Evolutionary conservation across 2,113 vertebrate species (phyloP).

Genomic region (Rhinoderma darwinii): DNA sequence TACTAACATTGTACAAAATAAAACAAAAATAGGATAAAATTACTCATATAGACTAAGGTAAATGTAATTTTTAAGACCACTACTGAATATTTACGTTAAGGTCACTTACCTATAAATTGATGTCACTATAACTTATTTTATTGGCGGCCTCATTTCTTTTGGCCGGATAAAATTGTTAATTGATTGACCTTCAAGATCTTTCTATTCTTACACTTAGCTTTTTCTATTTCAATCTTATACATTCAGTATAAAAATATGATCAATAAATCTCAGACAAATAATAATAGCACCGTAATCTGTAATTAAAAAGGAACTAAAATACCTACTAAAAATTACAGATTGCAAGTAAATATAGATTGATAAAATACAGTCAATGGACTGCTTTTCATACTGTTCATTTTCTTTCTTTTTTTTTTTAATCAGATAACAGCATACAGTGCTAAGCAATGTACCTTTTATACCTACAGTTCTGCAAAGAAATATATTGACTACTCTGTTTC

Average conservation of each 20-base stretch:
- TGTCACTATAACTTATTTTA: neutral
- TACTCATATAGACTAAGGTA: too few species aligned
- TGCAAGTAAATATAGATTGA: too few species aligned
- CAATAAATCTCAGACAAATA: neutral
- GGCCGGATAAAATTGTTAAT: neutral
- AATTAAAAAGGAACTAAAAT: neutral
- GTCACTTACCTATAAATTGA: too few species aligned
- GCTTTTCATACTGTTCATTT: neutral
- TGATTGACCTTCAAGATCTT: neutral
- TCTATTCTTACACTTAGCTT: neutral
- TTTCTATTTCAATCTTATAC: neutral
- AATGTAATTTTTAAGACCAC: too few species aligned
- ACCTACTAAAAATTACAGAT: neutral
- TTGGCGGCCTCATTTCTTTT: neutral
- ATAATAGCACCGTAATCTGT: neutral
- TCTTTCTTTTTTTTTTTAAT: neutral
- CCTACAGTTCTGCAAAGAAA: too few species aligned
- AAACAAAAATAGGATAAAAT: too few species aligned
- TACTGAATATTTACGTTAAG: too few species aligned
- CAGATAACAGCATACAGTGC: neutral
- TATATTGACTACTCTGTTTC: too few species aligned
- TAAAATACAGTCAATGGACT: too few species aligned
- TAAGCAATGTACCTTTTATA: neutral
- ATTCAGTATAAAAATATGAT: neutral
- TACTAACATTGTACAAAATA: too few species aligned